These are phyloP conservation scores for Neodontobutis hainanensis DNA, from an alignment of 2,113 vertebrate genomes.

Conservation along the genomic window DNA sequence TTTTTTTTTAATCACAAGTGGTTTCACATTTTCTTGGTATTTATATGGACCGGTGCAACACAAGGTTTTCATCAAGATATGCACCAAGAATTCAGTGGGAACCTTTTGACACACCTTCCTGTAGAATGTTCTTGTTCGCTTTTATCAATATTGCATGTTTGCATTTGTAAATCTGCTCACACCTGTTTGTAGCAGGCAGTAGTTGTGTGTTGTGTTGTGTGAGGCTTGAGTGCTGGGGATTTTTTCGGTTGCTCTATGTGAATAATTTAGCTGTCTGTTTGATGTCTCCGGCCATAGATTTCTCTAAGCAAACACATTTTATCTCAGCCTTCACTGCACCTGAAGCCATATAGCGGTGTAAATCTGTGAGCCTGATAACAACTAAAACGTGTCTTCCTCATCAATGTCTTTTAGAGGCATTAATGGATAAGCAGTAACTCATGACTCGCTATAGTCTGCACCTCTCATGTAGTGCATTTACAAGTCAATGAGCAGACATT, in stretches of 20 bases:
- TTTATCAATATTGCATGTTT: slow-evolving; percentile 22
- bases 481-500: slow-evolving; percentile 3
- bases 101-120: not conserved
- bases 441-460: slow-evolving; percentile 7
- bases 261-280: slow-evolving; percentile 58
- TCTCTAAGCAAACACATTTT: slow-evolving; percentile 81
- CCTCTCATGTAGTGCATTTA: not conserved
- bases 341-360: slow-evolving; percentile 74
- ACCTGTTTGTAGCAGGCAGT: slow-evolving; percentile 1
- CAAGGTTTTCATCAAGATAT: slow-evolving; percentile 21
- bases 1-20: slow-evolving; percentile 38
- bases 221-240: slow-evolving; percentile 36
- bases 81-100: slow-evolving; percentile 9
- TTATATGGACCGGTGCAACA: slow-evolving; percentile 46
- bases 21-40: slow-evolving; percentile 44
- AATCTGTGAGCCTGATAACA: slow-evolving; percentile 62
- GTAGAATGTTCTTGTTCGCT: slow-evolving; percentile 12
- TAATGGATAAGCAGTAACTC: slow-evolving; percentile 29
- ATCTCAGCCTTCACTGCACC: slow-evolving; percentile 83
- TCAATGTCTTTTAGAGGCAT: slow-evolving; percentile 37
- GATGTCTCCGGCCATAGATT: slow-evolving; percentile 79
- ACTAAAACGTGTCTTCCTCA: slow-evolving; percentile 14
- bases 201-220: not conserved
- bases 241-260: slow-evolving; percentile 29
- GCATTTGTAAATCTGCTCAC: not conserved